Evolutionary conservation across 2,113 vertebrate genomes (phyloP).

Genomic region (Halcyon malimbica): DNA sequence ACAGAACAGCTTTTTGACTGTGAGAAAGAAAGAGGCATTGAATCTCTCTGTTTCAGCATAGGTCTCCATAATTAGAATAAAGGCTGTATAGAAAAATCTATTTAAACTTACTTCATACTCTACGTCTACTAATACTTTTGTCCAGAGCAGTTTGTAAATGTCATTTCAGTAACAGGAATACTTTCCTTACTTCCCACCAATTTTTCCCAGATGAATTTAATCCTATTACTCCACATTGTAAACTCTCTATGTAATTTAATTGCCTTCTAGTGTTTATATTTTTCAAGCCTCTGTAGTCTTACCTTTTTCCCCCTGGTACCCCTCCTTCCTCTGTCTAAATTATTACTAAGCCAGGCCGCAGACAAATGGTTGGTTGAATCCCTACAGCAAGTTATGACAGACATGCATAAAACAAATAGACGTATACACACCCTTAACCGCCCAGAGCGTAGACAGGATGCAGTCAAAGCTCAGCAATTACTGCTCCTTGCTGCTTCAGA

Average conservation of each 20-base stretch:
- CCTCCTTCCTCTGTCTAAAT: not conserved
- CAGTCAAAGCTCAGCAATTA: constrained; percentile 46
- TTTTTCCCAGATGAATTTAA: not conserved
- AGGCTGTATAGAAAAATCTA: not conserved
- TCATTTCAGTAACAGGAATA: not conserved
- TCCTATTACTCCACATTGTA: not conserved
- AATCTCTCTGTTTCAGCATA: not conserved
- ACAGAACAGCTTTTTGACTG: not conserved
- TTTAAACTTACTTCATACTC: not conserved
- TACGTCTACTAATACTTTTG: not conserved
- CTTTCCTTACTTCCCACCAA: not conserved
- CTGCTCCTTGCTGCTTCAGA: not conserved
- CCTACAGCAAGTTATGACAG: constrained; percentile 54
- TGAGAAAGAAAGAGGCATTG: constrained; percentile 17
- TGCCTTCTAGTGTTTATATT: not conserved
- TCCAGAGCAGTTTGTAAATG: not conserved
- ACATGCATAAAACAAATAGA: constrained; percentile 24
- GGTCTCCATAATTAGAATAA: not conserved
- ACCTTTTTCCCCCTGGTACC: not conserved
- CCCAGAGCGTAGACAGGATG: constrained; percentile 22
- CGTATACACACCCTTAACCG: not conserved
- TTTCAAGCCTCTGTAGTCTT: not conserved
- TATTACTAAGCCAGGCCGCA: constrained; percentile 8
- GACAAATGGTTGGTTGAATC: constrained; percentile 42
- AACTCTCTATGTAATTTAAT: not conserved